A percentile compares a stretch with the other conserved stretches of the same genome.
Evolutionary conservation across 2,797 vertebrate species (phyloP).

Genomic region (Bucorvus abyssinicus): DNA sequence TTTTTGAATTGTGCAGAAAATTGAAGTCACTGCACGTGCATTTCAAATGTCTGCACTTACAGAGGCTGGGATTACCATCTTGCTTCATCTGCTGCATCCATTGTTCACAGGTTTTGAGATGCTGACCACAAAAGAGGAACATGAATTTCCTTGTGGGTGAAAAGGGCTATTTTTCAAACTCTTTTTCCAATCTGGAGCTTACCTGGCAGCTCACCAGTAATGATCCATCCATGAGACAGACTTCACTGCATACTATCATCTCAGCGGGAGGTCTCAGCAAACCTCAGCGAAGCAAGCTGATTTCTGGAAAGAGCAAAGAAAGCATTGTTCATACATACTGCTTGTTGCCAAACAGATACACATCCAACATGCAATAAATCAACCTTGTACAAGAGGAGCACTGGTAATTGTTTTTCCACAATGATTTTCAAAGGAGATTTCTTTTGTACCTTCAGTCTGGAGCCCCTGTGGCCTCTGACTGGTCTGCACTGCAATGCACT

Average conservation of each 20-base stretch:
- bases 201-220: not conserved
- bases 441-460: not conserved
- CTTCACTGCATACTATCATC: not conserved
- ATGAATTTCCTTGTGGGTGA: not conserved
- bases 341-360: not conserved
- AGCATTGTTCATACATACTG: not conserved
- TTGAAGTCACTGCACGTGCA: fast-evolving
- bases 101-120: not conserved
- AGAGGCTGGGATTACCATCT: not conserved
- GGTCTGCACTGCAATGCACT: not conserved
- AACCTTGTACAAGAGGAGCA: not conserved
- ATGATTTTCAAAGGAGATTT: not conserved
- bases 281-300: not conserved
- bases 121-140: not conserved
- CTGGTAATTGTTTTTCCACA: not conserved
- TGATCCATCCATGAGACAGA: not conserved
- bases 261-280: not conserved
- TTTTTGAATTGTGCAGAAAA: not conserved
- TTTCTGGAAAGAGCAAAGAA: not conserved
- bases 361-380: not conserved
- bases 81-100: not conserved
- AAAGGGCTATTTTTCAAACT: not conserved
- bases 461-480: not conserved
- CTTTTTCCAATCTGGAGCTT: not conserved
- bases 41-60: not conserved